A percentile compares a stretch with the other conserved stretches of the same genome.
phyloP scores from a whole-genome alignment of 2,888 invertebrate species.

The Chrysodeixis includens region DNA sequence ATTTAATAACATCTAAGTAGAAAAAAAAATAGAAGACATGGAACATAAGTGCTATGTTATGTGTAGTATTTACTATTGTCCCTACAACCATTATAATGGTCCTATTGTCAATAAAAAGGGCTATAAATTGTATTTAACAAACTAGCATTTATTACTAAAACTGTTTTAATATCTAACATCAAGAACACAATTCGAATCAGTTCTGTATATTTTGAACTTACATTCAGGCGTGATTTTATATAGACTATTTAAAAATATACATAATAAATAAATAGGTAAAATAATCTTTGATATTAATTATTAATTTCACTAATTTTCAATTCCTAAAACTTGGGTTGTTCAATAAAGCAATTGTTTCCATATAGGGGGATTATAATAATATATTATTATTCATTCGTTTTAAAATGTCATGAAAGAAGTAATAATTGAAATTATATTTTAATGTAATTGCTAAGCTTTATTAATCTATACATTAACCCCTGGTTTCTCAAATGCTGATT shows the following conservation, averaged over 20 bases:
- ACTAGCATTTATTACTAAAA: conserved; percentile 32
- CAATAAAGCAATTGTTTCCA: conserved; percentile 23
- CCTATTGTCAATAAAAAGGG: background rate
- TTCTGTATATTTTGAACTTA: conserved; percentile 57
- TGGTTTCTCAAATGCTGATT: no score
- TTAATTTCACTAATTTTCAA: conserved; percentile 47
- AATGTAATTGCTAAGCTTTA: background rate
- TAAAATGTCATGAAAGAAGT: background rate
- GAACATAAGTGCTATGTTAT: background rate
- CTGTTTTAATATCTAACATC: conserved; percentile 44
- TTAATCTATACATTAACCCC: background rate
- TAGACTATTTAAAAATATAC: conserved; percentile 37
- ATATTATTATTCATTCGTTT: no score
- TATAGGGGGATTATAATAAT: conserved; percentile 5
- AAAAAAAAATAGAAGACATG: background rate
- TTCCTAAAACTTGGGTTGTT: conserved; percentile 43
- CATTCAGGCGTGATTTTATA: conserved; percentile 52
- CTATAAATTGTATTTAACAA: conserved; percentile 10
- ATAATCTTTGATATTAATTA: conserved; percentile 51
- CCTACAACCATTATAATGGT: background rate
- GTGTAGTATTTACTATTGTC: background rate
- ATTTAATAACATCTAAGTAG: background rate
- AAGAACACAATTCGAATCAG: conserved; percentile 58
- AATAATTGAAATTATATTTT: background rate
- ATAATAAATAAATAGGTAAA: conserved; percentile 45